phyloP scores from a whole-genome alignment of 2,797 vertebrate species.

The Thalassophryne amazonica region DNA sequence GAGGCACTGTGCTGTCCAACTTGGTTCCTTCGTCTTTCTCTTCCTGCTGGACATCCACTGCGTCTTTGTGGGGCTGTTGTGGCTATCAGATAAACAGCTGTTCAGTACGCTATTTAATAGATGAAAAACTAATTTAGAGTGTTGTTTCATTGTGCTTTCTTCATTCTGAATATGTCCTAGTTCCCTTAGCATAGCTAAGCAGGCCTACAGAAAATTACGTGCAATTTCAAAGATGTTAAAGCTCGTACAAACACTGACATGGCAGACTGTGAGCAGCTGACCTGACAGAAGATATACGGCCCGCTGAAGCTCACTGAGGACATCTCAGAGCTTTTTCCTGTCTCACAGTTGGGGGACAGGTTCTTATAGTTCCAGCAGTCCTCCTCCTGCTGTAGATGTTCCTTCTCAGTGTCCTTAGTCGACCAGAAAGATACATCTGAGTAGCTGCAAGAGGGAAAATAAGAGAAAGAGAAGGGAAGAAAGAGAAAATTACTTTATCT shows the following conservation, averaged over 20 bases:
- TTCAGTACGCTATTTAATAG: neutral
- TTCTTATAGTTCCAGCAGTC: constrained; percentile 18
- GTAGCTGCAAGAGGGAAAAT: constrained; percentile 37
- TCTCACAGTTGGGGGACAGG: neutral
- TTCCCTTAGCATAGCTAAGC: too few species aligned
- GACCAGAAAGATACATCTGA: constrained; percentile 20
- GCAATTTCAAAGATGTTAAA: too few species aligned
- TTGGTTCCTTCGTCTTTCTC: neutral
- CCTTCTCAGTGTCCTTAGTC: neutral
- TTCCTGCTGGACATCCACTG: neutral
- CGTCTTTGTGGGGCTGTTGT: neutral
- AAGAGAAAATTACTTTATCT: too few species aligned
- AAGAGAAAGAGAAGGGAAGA: neutral
- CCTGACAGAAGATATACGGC: constrained; percentile 74
- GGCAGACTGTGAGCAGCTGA: constrained; percentile 12
- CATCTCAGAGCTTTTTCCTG: constrained; percentile 12
- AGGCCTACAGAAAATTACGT: too few species aligned
- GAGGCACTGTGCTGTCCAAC: neutral
- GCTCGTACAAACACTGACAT: too few species aligned
- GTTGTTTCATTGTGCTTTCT: too few species aligned
- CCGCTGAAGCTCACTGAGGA: constrained; percentile 70
- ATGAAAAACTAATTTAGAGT: too few species aligned
- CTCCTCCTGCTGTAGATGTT: constrained; percentile 2
- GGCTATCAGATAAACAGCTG: constrained; percentile 13
- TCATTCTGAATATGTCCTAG: too few species aligned